These are phyloP conservation scores for Petrocephalus microphthalmus DNA, from an alignment of 2,113 vertebrate species.

Conservation along the genomic window DNA sequence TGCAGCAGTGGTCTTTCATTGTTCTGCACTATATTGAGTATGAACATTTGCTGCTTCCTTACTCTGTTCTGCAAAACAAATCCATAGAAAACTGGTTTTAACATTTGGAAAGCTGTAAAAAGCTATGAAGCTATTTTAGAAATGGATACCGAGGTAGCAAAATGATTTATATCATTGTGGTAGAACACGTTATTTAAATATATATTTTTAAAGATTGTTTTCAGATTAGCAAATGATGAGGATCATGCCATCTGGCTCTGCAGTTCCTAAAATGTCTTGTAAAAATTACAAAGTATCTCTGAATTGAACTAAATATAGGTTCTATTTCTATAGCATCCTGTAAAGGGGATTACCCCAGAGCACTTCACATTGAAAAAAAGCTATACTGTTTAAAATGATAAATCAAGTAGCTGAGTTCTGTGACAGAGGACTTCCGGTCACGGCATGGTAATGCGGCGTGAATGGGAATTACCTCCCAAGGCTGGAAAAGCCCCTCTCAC, in stretches of 20 bases:
- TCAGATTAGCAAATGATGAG: not conserved
- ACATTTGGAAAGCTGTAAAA: not conserved
- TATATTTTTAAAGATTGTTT: not conserved
- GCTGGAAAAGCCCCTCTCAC: slow-evolving; percentile 39
- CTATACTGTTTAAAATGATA: not conserved
- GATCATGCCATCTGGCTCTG: not conserved
- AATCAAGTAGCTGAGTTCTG: not conserved
- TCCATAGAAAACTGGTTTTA: not conserved
- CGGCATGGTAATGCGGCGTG: not conserved
- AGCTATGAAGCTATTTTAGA: not conserved
- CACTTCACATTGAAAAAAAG: not conserved
- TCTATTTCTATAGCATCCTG: not conserved
- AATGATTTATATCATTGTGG: not conserved
- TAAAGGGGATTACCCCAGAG: not conserved
- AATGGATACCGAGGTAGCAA: not conserved
- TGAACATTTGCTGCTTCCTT: not conserved
- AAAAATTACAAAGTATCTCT: not conserved
- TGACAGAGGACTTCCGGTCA: not conserved
- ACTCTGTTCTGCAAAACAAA: not conserved
- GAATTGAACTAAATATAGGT: not conserved
- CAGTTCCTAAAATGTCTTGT: not conserved
- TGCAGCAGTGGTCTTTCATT: not conserved
- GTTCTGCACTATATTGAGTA: not conserved
- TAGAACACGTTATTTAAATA: not conserved
- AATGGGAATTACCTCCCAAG: slow-evolving; percentile 6